Base-by-base conservation (phyloP, 2,888 invertebrate genomes). In the Tipula helvola region DNA sequence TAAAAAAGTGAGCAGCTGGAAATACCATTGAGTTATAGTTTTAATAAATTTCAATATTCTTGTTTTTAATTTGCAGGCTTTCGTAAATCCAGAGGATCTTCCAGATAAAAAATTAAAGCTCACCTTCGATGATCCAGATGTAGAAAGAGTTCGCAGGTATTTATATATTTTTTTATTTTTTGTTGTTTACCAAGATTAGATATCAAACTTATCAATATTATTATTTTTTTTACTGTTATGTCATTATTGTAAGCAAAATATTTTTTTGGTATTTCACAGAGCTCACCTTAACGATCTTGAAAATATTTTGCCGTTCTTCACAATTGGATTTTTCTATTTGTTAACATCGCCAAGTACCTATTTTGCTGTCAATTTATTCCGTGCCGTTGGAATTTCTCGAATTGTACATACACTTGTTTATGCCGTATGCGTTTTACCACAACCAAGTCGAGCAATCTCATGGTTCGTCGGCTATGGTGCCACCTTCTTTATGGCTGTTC, bases 261-360 rank as follows among this genome's bases (percentile, higher is more conserved):
- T 39, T 39, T 39, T 39, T 5, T 39, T 39, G 28, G 8, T 44
- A 0, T 36, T 87, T 90, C 90, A 7, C 90, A 93, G 94, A 88
- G 93, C 93, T 5, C 94, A 94, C 89, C 91, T 92, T 88, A 94
- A 94, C 89, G 94, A 94, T 89, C 88, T 94, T 88, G 94, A 94
- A 89, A 94, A 94, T 89, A 93, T 94, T 88, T 89, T 93, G 3
- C 91, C 93, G 5, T 94, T 94, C 89, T 91, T 93, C 41, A 88
- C 92, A 36, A 89, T 93, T 87, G 93, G 93, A 8, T 89, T 92
- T 1, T 90, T 93, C 10, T 94, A 93, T 89, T 90, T 92, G 0
- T 88, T 92, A 87, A 93, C 92, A 0, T 91, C 92, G 85, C 94
- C 94, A 5, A 88, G 89, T 36, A 89, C 90, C 4, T 90, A 88